Conservation (phyloP, 1,140 invertebrate genomes). For the Heliconius melpomene region DNA sequence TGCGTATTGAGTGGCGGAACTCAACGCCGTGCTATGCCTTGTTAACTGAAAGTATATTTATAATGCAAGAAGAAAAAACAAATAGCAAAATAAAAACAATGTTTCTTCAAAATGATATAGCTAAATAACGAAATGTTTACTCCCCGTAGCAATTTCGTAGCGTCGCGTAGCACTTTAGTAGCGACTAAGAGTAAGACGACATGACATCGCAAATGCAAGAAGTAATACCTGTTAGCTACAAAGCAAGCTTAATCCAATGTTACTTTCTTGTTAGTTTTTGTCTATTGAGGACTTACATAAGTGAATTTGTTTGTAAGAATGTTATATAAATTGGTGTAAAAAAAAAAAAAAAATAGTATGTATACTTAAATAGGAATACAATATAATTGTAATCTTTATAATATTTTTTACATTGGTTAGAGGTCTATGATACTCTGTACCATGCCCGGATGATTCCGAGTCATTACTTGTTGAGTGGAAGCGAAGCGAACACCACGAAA, state of each 20-base stretch:
- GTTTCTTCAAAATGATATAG: not conserved
- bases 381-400: too few relatives aligned
- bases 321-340: not conserved
- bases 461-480: too few relatives aligned
- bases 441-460: too few relatives aligned
- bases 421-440: too few relatives aligned
- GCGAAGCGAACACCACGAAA: too few relatives aligned
- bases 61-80: not conserved
- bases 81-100: not conserved
- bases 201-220: constrained; percentile 9
- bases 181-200: not conserved
- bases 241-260: not conserved
- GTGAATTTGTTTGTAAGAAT: not conserved
- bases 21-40: too few relatives aligned
- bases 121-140: not conserved
- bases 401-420: too few relatives aligned
- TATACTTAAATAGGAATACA: too few relatives aligned
- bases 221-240: constrained; percentile 8
- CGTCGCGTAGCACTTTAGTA: constrained; percentile 2
- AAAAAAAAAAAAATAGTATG: not conserved
- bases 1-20: too few relatives aligned
- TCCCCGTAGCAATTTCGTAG: not conserved
- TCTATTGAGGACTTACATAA: not conserved
- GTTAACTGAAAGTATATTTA: too few relatives aligned
- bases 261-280: not conserved